Base-by-base conservation (phyloP, 2,888 invertebrate species). In the Synergus gifuensis region DNA sequence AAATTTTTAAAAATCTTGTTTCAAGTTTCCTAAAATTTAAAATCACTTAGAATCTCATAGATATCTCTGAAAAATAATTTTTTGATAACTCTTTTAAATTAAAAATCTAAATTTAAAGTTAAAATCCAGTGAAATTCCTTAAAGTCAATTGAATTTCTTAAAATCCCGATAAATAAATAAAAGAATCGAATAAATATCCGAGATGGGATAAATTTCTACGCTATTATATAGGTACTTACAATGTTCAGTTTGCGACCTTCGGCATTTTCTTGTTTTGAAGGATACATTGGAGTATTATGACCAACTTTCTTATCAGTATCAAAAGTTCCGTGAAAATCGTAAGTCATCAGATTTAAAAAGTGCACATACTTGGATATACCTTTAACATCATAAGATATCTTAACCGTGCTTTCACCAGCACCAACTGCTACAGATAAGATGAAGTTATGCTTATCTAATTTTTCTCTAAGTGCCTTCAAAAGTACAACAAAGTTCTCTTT, bases 281-380 rank as follows among this genome's bases (percentile, higher is more conserved):
- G 88, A 82, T 94, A 94, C 0, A 97, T 92, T 0, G 96, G 95
- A 0, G 96, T 93, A 87, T 96, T 96, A 78, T 95, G 94, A 0
- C 96, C 96, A 0, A 95, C 94, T 0, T 92, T 91, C 0, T 88
- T 76, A 69, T 96, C 95, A 95, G 95, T 96, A 3, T 8, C 36
- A 91, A n/a, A 60, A 0, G 94, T 91, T 0, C 96, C 96, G 85
- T 96, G 95, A 85, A 96, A 93, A 88, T 96, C 96, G 85, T 97
- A 97, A 0, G 95, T 90, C 96, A 97, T 96, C 0, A 97, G 87
- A 86, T 95, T 95, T 67, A 96, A 94, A 40, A 95, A 93, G 86
- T 97, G 94, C 36, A 96, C 89, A 83, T 95, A 94, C 94, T 93
- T 91, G 0, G 94, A 93, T 14, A 96, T 90, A 79, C 92, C 91